Conservation (phyloP, 2,113 vertebrate species). For the Brachypodius melanocephalos region DNA sequence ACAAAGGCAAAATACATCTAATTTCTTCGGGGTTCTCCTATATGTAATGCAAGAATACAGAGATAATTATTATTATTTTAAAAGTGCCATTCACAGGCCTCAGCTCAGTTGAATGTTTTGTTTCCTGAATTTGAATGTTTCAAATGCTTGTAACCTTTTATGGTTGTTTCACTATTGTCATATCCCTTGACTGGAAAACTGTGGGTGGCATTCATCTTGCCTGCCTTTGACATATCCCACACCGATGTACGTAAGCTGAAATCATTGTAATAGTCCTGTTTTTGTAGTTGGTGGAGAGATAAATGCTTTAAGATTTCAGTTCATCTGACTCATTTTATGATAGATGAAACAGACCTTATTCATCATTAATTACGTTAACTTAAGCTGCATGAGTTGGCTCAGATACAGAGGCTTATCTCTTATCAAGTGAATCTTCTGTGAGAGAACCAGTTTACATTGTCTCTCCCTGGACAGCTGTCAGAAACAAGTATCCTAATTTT, state of each 20-base stretch:
- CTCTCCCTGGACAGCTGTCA: neutral
- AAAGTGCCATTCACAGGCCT: neutral
- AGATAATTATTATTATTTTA: neutral
- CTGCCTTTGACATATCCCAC: neutral
- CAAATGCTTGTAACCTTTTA: neutral
- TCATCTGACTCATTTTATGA: neutral
- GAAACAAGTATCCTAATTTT: neutral
- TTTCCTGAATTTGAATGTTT: neutral
- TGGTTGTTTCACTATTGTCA: neutral
- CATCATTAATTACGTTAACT: neutral
- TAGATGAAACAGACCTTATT: constrained; percentile 10
- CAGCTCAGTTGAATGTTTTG: neutral
- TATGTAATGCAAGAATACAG: neutral
- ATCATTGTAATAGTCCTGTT: neutral
- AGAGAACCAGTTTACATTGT: neutral
- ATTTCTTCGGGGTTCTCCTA: neutral
- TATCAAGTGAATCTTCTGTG: neutral
- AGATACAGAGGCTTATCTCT: neutral
- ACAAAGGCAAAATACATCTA: neutral
- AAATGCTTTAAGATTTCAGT: neutral
- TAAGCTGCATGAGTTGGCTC: neutral
- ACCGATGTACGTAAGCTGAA: neutral
- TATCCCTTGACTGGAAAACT: neutral
- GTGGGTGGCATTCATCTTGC: neutral
- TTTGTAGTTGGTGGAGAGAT: neutral